These are phyloP conservation scores for Astropecten irregularis DNA, from an alignment of 53 echinoderm and acorn worm species.

Conservation along the genomic window DNA sequence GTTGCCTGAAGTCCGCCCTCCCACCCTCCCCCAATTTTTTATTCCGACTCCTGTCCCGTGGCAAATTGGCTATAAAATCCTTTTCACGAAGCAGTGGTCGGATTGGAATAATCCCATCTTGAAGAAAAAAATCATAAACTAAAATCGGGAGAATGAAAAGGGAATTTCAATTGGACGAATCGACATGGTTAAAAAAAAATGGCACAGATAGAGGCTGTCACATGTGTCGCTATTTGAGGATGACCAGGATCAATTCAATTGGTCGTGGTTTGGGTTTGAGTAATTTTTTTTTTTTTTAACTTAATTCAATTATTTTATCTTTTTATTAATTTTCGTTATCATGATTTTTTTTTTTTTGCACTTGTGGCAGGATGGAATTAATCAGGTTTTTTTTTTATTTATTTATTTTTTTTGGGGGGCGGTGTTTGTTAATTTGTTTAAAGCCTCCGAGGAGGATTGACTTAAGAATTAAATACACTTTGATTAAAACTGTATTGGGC, in stretches of 20 bases:
- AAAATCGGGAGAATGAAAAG: background rate
- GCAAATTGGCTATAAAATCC: conserved; percentile 53
- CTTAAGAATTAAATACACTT: conserved; percentile 25
- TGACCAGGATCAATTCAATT: background rate
- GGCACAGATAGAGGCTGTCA: background rate
- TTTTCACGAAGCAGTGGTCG: conserved; percentile 26
- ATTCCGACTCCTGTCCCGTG: conserved; percentile 28
- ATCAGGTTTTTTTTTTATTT: no score
- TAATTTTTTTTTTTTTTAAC: background rate
- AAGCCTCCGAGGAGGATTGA: conserved; percentile 17
- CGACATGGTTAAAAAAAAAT: background rate
- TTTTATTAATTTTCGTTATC: no score
- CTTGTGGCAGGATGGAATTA: conserved; percentile 6
- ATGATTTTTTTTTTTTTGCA: no score
- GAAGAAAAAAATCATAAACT: background rate
- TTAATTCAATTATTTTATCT: no score
- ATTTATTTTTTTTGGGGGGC: no score
- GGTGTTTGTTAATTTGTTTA: conserved; percentile 13
- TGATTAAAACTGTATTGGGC: conserved; percentile 29
- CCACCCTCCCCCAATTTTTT: no score
- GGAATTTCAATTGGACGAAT: background rate
- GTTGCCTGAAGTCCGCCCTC: no score
- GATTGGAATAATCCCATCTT: background rate
- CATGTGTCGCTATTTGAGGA: background rate
- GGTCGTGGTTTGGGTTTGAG: background rate